Percentiles rank a stretch among this genome's conserved stretches.
These are phyloP conservation scores for Mesembrinibis cayennensis DNA, from an alignment of 2,113 vertebrate species.

Conservation along the genomic window DNA sequence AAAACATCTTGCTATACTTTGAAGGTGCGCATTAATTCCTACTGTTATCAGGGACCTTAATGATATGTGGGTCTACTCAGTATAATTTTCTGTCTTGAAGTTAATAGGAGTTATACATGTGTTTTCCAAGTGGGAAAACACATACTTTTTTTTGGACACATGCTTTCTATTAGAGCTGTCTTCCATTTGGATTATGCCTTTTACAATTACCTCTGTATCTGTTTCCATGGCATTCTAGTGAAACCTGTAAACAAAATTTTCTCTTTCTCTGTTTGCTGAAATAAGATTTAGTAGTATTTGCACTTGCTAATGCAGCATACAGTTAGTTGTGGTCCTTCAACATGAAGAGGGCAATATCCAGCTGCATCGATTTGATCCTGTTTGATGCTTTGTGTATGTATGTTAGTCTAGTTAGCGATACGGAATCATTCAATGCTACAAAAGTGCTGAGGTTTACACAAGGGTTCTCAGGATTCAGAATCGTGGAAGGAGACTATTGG, in stretches of 20 bases:
- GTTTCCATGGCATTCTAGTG: conserved; percentile 58
- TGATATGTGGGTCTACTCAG: background rate
- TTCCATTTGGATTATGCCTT: conserved; percentile 28
- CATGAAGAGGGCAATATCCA: background rate
- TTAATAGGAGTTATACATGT: conserved; percentile 15
- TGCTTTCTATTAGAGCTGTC: background rate
- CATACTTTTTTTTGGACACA: background rate
- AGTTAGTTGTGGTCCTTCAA: background rate
- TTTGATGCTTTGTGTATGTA: background rate
- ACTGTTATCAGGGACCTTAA: background rate
- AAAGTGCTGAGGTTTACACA: background rate
- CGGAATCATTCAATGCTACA: background rate
- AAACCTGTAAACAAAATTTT: conserved; percentile 52
- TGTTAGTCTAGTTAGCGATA: background rate
- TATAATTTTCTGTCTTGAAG: conserved; percentile 24
- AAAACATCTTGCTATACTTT: background rate
- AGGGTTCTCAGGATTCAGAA: background rate
- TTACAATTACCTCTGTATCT: conserved; percentile 25
- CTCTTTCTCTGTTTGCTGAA: background rate
- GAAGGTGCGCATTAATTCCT: conserved; percentile 17
- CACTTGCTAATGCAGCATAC: background rate
- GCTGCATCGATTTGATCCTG: background rate
- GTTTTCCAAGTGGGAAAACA: conserved; percentile 38
- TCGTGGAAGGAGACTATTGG: background rate
- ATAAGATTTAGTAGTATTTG: background rate